Percentiles rank a stretch among this genome's conserved stretches.
These are phyloP conservation scores for Phengaris alcon DNA, from an alignment of 2,888 invertebrate species.

Conservation along the genomic window DNA sequence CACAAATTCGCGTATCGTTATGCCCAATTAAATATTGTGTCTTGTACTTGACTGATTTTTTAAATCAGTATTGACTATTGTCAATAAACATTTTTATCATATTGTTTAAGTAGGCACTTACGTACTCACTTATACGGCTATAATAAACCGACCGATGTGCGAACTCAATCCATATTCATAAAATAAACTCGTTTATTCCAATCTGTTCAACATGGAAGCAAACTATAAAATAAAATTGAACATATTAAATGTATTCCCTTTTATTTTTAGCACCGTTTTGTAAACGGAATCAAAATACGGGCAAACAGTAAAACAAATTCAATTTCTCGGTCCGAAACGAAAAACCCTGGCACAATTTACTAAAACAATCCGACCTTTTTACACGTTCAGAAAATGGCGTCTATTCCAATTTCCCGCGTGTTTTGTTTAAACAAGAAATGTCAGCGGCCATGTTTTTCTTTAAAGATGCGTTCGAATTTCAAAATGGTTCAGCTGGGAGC, in stretches of 20 bases:
- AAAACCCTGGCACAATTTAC: conserved; percentile 54
- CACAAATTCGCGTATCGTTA: too few species aligned
- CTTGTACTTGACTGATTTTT: too few species aligned
- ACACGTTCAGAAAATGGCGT: conserved; percentile 43
- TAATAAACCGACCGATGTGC: conserved; percentile 2
- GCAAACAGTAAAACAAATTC: conserved; percentile 61
- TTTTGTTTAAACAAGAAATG: conserved; percentile 32
- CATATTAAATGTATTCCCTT: not conserved
- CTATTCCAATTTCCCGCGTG: conserved; percentile 37
- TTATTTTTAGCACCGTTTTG: conserved; percentile 19
- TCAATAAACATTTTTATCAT: not conserved
- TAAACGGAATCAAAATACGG: conserved; percentile 52
- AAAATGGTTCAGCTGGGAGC: conserved; percentile 58
- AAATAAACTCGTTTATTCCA: conserved; percentile 11
- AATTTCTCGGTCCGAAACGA: conserved; percentile 54
- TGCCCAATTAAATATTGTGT: too few species aligned
- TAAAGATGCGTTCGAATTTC: conserved; percentile 31
- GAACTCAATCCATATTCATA: conserved; percentile 13
- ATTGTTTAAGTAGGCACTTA: conserved; percentile 11
- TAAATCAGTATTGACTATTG: too few species aligned
- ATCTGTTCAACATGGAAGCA: conserved; percentile 15
- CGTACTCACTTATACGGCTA: not conserved
- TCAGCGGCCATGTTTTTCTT: conserved; percentile 29
- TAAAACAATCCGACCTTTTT: conserved; percentile 64
- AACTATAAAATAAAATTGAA: conserved; percentile 18